A percentile compares a stretch with the other conserved stretches of the same genome.
Evolutionary conservation across 2,113 vertebrate species (phyloP).

Genomic region (Coptodon rendalli): DNA sequence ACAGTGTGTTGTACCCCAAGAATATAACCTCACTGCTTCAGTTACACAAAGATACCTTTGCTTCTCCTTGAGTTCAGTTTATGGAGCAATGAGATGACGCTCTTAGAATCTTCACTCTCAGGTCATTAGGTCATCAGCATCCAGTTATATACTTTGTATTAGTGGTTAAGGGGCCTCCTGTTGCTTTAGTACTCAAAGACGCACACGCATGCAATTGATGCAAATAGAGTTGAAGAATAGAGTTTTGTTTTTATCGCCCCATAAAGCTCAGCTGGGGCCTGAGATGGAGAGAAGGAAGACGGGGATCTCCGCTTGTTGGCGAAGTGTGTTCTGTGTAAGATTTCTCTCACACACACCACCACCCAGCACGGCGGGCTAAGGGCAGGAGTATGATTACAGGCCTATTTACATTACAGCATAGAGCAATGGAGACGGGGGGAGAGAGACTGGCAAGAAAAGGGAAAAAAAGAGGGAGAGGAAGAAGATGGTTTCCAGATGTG

Average conservation of each 20-base stretch:
- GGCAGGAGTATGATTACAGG: conserved; percentile 49
- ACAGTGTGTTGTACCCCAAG: not conserved
- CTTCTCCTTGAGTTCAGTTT: not conserved
- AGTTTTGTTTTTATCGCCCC: conserved; percentile 37
- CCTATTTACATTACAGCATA: conserved; percentile 69
- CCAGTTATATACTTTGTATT: conserved; percentile 6
- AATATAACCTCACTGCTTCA: not conserved
- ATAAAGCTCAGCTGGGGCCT: conserved; percentile 46
- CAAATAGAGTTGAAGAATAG: not conserved
- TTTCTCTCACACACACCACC: not conserved
- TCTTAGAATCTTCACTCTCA: not conserved
- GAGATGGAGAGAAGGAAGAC: not conserved
- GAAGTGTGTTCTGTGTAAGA: not conserved
- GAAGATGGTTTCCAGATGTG: conserved; percentile 77
- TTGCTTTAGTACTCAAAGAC: not conserved
- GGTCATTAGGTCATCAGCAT: not conserved
- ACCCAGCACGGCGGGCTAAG: conserved; percentile 1
- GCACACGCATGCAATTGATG: not conserved
- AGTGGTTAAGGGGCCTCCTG: not conserved
- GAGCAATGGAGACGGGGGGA: conserved; percentile 3
- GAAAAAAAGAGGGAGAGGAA: not conserved
- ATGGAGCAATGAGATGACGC: not conserved
- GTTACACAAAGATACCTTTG: not conserved
- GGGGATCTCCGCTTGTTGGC: not conserved
- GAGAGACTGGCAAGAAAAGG: not conserved